A percentile compares a stretch with the other conserved stretches of the same genome.
These are phyloP conservation scores for Indicator maculatus DNA, from an alignment of 2,113 vertebrate genomes.

Conservation along the genomic window DNA sequence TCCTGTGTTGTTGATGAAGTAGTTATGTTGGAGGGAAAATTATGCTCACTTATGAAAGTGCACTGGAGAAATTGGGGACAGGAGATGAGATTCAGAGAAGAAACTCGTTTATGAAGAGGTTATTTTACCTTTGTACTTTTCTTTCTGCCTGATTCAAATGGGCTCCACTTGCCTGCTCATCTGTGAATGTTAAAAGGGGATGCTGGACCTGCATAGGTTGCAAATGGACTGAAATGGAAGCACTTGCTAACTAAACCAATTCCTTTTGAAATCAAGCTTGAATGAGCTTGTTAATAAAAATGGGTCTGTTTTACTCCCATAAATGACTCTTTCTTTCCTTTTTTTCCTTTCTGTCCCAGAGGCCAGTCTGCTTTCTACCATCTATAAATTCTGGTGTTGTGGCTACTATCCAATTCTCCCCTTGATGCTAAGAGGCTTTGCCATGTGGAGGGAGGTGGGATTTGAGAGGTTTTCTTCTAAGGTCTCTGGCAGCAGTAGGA, in stretches of 20 bases:
- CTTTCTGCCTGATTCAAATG: constrained; percentile 10
- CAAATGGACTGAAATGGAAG: constrained; percentile 37
- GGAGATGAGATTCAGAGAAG: not conserved
- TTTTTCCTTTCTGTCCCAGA: not conserved
- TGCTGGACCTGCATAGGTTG: constrained; percentile 23
- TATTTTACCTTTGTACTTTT: not conserved
- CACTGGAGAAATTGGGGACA: not conserved
- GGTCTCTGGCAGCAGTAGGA: not conserved
- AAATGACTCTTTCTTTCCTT: not conserved
- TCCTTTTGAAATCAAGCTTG: constrained; percentile 33
- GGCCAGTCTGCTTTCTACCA: not conserved
- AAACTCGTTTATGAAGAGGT: constrained; percentile 3
- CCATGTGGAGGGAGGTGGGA: not conserved
- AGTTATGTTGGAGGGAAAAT: not conserved
- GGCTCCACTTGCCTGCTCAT: constrained; percentile 23
- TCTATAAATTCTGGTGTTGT: not conserved
- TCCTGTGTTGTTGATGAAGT: not conserved
- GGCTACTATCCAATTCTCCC: not conserved
- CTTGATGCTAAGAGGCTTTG: not conserved
- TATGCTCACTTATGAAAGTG: constrained; percentile 1
- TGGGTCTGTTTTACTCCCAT: not conserved
- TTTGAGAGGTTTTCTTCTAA: not conserved
- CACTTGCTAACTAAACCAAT: constrained; percentile 39
- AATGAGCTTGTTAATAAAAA: constrained; percentile 44
- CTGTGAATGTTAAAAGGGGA: constrained; percentile 47